Evolutionary conservation across 2,888 invertebrate genomes (phyloP).

Genomic region (Brachylomia viminalis): DNA sequence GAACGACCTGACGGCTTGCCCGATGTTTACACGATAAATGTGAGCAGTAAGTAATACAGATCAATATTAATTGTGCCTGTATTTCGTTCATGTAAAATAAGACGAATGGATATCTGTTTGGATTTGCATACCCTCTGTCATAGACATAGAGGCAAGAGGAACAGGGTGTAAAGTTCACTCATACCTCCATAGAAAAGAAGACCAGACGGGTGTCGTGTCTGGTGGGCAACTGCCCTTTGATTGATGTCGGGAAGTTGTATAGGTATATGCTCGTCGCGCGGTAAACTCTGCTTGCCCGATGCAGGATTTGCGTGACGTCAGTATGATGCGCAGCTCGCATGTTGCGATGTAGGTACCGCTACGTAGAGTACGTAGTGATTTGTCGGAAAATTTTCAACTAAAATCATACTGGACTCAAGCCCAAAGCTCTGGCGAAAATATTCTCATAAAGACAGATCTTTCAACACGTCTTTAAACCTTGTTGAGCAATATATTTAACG

Average conservation of each 20-base stretch:
- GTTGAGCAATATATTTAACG: neutral
- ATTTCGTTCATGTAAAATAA: neutral
- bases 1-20: conserved; percentile 83
- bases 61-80: neutral
- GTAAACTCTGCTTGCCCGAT: too few species aligned
- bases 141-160: too few species aligned
- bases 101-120: neutral
- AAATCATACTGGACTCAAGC: neutral
- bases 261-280: too few species aligned
- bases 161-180: too few species aligned
- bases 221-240: too few species aligned
- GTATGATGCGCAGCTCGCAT: too few species aligned
- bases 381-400: neutral
- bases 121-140: neutral
- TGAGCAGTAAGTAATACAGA: conserved; percentile 82
- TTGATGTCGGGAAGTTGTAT: too few species aligned
- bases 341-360: too few species aligned
- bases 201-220: too few species aligned
- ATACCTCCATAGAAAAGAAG: too few species aligned
- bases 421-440: neutral
- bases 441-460: neutral
- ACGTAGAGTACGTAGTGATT: too few species aligned
- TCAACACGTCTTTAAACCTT: neutral
- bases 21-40: conserved; percentile 84
- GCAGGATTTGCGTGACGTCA: too few species aligned